Conservation (phyloP, 1,140 invertebrate genomes). For the Bactericera cockerelli region DNA sequence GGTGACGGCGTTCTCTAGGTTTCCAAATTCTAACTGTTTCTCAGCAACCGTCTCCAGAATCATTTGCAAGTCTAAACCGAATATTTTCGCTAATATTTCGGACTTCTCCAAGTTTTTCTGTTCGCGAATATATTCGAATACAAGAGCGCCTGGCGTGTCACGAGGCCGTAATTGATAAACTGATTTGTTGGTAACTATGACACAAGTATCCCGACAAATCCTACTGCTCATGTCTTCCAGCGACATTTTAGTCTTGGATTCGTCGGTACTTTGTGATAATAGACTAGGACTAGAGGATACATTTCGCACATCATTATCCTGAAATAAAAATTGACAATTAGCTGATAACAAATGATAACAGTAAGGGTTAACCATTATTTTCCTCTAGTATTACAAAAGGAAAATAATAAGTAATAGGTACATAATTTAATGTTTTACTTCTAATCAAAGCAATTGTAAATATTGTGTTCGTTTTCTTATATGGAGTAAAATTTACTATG, state of each 20-base stretch:
- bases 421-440: too few relatives aligned
- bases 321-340: too few relatives aligned
- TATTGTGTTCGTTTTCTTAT: too few relatives aligned
- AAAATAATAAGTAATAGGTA: too few relatives aligned
- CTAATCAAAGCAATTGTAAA: too few relatives aligned
- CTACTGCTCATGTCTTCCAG: constrained; percentile 35
- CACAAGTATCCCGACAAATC: constrained; percentile 43
- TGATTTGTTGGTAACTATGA: constrained; percentile 49
- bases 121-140: constrained; percentile 44
- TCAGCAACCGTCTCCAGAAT: constrained; percentile 57
- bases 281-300: constrained; percentile 31
- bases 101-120: constrained; percentile 38
- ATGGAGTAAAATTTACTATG: too few relatives aligned
- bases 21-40: constrained; percentile 42
- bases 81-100: constrained; percentile 36
- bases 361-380: too few relatives aligned
- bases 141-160: constrained; percentile 34
- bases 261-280: constrained; percentile 27
- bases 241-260: constrained; percentile 28
- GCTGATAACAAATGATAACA: too few relatives aligned
- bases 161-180: constrained; percentile 43
- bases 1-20: constrained; percentile 46
- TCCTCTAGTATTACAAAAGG: too few relatives aligned
- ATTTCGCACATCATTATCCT: constrained; percentile 32
- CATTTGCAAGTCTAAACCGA: constrained; percentile 48